These are phyloP conservation scores for Samia ricini DNA, from an alignment of 1,140 invertebrate genomes.

Conservation along the genomic window DNA sequence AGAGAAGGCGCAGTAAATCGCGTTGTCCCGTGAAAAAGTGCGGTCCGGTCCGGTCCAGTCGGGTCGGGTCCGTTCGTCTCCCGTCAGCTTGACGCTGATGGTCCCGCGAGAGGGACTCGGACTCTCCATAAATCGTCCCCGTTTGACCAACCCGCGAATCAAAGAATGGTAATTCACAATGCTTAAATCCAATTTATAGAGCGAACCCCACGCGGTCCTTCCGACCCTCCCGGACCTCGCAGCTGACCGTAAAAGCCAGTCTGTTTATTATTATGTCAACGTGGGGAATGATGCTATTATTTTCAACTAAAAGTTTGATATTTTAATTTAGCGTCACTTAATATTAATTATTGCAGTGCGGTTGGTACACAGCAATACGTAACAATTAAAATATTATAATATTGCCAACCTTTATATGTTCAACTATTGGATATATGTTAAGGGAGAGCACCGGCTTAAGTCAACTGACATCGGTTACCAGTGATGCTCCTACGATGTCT, in stretches of 20 bases:
- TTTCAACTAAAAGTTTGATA: background rate
- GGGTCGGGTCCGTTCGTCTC: background rate
- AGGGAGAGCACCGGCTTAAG: too few relatives aligned
- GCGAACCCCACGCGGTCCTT: slow-evolving; percentile 12
- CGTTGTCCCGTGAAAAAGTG: background rate
- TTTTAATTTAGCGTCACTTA: too few relatives aligned
- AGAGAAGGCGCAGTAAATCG: background rate
- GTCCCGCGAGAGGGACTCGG: slow-evolving; percentile 29
- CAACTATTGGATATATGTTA: too few relatives aligned
- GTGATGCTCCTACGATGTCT: too few relatives aligned
- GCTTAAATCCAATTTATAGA: slow-evolving; percentile 55
- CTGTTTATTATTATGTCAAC: background rate
- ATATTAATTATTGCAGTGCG: too few relatives aligned
- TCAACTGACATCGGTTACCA: too few relatives aligned
- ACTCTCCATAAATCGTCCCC: slow-evolving; percentile 58
- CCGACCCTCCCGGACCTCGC: background rate
- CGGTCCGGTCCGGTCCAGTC: background rate
- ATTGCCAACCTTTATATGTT: too few relatives aligned
- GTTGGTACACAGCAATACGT: background rate
- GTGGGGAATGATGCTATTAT: background rate
- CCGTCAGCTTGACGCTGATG: background rate
- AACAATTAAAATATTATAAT: too few relatives aligned
- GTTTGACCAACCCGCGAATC: slow-evolving; percentile 62
- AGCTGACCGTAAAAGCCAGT: background rate
- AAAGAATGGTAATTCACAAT: slow-evolving; percentile 63